These are phyloP conservation scores for Anabacerthia variegaticeps DNA, from an alignment of 2,797 vertebrate genomes.

Conservation along the genomic window DNA sequence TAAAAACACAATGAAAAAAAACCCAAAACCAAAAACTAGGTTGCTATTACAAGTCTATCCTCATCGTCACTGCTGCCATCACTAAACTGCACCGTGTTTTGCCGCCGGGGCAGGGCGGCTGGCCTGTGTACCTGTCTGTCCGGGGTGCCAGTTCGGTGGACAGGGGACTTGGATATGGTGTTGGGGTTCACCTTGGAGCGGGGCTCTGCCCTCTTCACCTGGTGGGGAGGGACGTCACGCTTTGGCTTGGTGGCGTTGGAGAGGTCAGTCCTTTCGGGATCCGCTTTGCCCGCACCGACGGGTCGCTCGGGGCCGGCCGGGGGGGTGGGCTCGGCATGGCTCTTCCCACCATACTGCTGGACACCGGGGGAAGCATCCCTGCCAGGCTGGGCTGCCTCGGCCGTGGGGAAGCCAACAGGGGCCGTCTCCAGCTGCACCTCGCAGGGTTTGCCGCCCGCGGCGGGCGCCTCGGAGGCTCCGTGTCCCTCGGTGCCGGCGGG, in stretches of 20 bases:
- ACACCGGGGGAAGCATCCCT: slow-evolving; percentile 21
- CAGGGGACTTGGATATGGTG: not conserved
- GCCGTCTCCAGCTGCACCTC: slow-evolving; percentile 14
- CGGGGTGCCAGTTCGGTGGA: slow-evolving; percentile 15
- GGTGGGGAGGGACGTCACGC: slow-evolving; percentile 6
- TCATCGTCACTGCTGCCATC: slow-evolving; percentile 95
- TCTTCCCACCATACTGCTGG: slow-evolving; percentile 23
- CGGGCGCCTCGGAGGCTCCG: slow-evolving; percentile 7
- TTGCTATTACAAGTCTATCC: slow-evolving; percentile 96
- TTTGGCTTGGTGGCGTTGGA: not conserved
- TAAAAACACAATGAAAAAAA: slow-evolving; percentile 55
- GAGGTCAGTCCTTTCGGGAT: slow-evolving; percentile 43
- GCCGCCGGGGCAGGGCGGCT: slow-evolving; percentile 69
- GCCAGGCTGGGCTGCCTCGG: not conserved
- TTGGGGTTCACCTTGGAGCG: slow-evolving; percentile 34
- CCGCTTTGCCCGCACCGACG: not conserved
- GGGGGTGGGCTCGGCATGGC: not conserved
- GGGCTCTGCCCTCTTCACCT: slow-evolving; percentile 41
- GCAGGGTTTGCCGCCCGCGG: not conserved
- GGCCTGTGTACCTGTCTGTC: slow-evolving; percentile 65
- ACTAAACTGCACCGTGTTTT: slow-evolving; percentile 82
- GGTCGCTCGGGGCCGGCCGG: not conserved
- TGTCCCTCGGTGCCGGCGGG: slow-evolving; percentile 71
- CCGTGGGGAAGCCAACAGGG: not conserved
- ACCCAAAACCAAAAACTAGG: slow-evolving; percentile 71